phyloP scores from a whole-genome alignment of 2,113 vertebrate genomes.

The Spheniscus mendiculus region DNA sequence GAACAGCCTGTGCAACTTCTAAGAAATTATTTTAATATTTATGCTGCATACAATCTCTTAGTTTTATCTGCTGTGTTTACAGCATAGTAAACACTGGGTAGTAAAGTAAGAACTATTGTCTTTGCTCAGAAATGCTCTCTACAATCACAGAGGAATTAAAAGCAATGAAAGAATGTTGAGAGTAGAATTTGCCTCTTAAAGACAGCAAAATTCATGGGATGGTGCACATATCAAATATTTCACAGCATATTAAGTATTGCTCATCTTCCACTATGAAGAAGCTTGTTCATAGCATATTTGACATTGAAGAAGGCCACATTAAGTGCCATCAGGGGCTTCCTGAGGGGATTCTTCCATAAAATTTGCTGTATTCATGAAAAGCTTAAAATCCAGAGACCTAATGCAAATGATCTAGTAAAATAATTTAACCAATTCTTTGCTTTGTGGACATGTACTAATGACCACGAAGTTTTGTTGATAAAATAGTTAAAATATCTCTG shows the following conservation, averaged over 20 bases:
- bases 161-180: background rate
- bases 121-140: background rate
- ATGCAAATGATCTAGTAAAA: background rate
- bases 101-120: background rate
- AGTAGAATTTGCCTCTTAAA: background rate
- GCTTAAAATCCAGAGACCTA: background rate
- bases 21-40: background rate
- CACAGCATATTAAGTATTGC: background rate
- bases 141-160: background rate
- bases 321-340: background rate
- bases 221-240: background rate
- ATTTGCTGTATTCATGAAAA: background rate
- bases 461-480: background rate
- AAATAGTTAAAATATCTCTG: background rate
- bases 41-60: background rate
- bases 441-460: background rate
- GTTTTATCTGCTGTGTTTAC: background rate
- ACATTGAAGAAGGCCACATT: background rate
- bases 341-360: background rate
- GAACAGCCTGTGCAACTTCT: background rate
- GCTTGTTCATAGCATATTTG: background rate
- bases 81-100: background rate
- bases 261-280: background rate
- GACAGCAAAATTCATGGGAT: background rate
- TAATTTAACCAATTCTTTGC: background rate